phyloP scores from a whole-genome alignment of 1,140 invertebrate species.

The Drosophila saltans region DNA sequence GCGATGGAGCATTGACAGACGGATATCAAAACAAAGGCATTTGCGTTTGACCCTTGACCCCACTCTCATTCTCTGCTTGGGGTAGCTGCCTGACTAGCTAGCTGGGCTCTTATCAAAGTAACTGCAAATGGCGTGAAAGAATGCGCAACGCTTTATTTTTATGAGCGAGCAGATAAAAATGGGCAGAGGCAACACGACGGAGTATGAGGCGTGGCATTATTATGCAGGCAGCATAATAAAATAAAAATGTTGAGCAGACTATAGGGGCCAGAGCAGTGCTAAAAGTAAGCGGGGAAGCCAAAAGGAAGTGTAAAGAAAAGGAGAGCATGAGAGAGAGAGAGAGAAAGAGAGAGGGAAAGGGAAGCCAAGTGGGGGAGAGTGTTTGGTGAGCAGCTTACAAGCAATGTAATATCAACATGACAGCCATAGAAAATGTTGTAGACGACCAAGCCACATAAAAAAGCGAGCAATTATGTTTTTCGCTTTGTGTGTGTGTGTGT shows the following conservation, averaged over 20 bases:
- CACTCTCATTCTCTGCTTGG: neutral
- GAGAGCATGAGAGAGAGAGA: neutral
- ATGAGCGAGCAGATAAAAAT: conserved; percentile 73
- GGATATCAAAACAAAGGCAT: conserved; percentile 76
- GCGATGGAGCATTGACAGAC: conserved; percentile 64
- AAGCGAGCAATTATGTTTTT: conserved; percentile 71
- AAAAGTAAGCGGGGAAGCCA: too few relatives aligned
- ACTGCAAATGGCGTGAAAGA: conserved; percentile 82
- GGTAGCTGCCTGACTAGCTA: conserved; percentile 36
- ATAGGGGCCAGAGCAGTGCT: conserved; percentile 7
- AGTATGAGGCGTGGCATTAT: conserved; percentile 57
- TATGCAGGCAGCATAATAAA: conserved; percentile 79
- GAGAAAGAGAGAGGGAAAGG: neutral
- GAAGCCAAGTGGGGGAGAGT: neutral
- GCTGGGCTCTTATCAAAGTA: conserved; percentile 75
- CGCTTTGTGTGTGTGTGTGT: conserved; percentile 15
- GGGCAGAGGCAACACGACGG: conserved; percentile 15
- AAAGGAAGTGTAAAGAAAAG: too few relatives aligned
- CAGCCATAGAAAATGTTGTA: conserved; percentile 71
- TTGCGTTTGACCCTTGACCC: conserved; percentile 73
- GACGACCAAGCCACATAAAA: conserved; percentile 73
- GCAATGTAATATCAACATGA: conserved; percentile 77
- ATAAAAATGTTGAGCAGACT: conserved; percentile 67
- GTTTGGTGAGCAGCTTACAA: conserved; percentile 61
- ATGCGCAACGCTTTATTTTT: conserved; percentile 81